Conservation (phyloP, 2,888 invertebrate species). For the Oligia strigilis region DNA sequence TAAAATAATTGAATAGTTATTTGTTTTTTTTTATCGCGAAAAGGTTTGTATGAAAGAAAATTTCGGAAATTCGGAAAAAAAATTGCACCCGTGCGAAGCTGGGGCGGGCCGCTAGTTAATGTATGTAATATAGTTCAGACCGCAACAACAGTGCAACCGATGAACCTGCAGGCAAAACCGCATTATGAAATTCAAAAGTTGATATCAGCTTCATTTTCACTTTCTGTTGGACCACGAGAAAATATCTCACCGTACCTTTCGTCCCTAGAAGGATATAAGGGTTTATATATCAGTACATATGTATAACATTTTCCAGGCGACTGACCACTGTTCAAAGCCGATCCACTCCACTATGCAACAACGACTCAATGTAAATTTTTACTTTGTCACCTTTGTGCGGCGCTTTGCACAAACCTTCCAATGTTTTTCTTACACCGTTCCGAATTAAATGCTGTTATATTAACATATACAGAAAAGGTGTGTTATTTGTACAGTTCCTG, state of each 20-base stretch:
- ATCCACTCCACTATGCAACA: conserved; percentile 61
- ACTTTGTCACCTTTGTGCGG: conserved; percentile 65
- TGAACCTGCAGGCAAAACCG: not conserved
- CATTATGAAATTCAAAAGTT: conserved; percentile 1
- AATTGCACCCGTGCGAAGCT: too few species aligned
- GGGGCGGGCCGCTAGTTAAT: not conserved
- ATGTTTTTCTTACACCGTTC: conserved; percentile 62
- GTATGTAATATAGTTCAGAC: not conserved
- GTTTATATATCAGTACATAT: conserved; percentile 58
- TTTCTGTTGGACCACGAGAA: not conserved
- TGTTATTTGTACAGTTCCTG: conserved; percentile 36
- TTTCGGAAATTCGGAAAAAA: too few species aligned
- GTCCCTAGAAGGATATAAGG: conserved; percentile 6
- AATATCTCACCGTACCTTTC: not conserved
- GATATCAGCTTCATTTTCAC: not conserved
- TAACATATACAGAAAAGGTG: conserved; percentile 50
- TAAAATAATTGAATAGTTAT: not conserved
- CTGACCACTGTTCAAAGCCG: conserved; percentile 75
- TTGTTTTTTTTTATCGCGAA: not conserved
- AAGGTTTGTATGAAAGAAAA: too few species aligned
- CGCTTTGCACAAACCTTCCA: conserved; percentile 39
- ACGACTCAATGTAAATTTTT: conserved; percentile 67
- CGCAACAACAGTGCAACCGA: not conserved
- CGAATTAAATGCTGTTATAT: conserved; percentile 58
- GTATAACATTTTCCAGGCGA: conserved; percentile 76